phyloP scores from a whole-genome alignment of 2,888 invertebrate species.

The Pinctada fucata region DNA sequence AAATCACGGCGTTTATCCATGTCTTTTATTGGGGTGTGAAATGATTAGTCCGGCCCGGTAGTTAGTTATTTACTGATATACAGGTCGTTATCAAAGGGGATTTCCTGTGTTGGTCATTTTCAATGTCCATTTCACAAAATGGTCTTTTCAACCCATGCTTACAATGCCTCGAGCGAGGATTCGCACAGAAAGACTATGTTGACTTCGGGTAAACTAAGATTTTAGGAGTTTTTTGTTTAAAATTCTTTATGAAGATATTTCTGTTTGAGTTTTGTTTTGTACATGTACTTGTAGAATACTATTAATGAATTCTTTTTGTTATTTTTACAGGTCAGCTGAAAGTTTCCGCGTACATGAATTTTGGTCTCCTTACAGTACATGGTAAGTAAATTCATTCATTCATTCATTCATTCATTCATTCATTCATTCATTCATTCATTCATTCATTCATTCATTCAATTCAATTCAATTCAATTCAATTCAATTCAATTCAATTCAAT shows the following conservation, averaged over 20 bases:
- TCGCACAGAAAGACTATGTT: background rate
- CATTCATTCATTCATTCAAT: background rate
- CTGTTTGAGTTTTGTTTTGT: too few relatives aligned
- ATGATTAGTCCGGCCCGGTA: too few relatives aligned
- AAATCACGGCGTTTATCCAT: too few relatives aligned
- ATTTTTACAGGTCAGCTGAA: constrained; percentile 67
- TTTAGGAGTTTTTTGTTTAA: too few relatives aligned
- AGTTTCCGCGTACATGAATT: constrained; percentile 71
- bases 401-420: background rate
- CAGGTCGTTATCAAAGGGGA: too few relatives aligned
- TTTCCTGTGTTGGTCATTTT: too few relatives aligned
- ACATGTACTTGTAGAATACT: too few relatives aligned
- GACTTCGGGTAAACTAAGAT: background rate
- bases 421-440: background rate
- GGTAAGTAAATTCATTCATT: constrained; percentile 51
- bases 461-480: too few relatives aligned
- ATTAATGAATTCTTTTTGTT: background rate
- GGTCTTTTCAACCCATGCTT: background rate
- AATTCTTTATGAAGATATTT: too few relatives aligned
- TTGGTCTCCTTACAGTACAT: constrained; percentile 71
- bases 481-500: too few relatives aligned
- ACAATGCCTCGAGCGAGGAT: background rate
- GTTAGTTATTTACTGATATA: too few relatives aligned
- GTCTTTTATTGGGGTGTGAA: too few relatives aligned
- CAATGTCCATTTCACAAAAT: background rate